A percentile compares a stretch with the other conserved stretches of the same genome.
Evolutionary conservation across 2,888 invertebrate genomes (phyloP).

Genomic region (Synergus gifuensis): DNA sequence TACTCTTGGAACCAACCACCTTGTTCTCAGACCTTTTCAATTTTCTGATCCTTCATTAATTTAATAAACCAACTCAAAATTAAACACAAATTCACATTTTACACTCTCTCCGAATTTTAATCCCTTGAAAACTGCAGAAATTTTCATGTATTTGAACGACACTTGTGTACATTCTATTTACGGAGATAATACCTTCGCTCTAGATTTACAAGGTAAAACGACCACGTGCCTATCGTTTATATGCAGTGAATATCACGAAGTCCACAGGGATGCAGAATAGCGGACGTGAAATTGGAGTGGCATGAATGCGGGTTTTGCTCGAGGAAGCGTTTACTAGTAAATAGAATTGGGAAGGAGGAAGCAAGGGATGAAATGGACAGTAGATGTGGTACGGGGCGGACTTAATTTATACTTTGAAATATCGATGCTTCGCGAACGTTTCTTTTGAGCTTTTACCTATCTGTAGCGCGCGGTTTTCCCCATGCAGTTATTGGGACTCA

Average conservation of each 20-base stretch:
- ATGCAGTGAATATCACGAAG: background rate
- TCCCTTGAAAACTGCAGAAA: background rate
- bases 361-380: background rate
- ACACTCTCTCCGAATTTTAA: background rate
- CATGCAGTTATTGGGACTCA: background rate
- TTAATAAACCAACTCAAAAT: background rate
- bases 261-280: background rate
- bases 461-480: background rate
- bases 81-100: background rate
- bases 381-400: background rate
- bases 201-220: background rate
- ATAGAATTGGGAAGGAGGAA: background rate
- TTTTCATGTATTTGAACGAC: background rate
- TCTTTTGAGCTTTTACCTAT: background rate
- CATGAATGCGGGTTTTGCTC: slow-evolving; percentile 1
- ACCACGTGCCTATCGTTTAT: background rate
- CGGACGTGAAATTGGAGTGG: slow-evolving; percentile 2
- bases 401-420: slow-evolving; percentile 21
- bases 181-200: background rate
- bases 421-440: background rate
- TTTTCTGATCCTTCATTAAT: too few relatives aligned
- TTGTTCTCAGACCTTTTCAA: too few relatives aligned
- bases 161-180: background rate
- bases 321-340: slow-evolving; percentile 13
- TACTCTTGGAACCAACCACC: too few relatives aligned